These are phyloP conservation scores for Apantesis nais DNA, from an alignment of 2,888 invertebrate genomes.

Conservation along the genomic window DNA sequence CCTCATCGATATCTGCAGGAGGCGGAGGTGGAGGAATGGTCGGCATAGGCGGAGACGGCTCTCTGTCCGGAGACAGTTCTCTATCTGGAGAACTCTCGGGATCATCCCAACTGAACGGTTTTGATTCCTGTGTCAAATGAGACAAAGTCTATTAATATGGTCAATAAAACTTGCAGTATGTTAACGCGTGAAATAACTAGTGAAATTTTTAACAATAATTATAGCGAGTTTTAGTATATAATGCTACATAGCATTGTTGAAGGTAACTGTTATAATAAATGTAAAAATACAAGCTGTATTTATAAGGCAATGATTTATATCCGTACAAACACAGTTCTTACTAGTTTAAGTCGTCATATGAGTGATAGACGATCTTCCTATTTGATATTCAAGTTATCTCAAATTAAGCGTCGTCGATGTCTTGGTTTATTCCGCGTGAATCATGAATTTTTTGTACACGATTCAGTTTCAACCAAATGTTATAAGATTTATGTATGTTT, in stretches of 20 bases:
- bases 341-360: constrained; percentile 2
- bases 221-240: constrained; percentile 26
- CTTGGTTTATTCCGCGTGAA: constrained; percentile 25
- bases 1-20: constrained; percentile 79
- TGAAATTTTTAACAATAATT: constrained; percentile 29
- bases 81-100: constrained; percentile 67
- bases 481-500: constrained; percentile 23
- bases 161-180: constrained; percentile 3
- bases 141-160: neutral
- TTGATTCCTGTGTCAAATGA: constrained; percentile 63
- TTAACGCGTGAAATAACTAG: neutral
- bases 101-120: constrained; percentile 69
- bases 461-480: constrained; percentile 9
- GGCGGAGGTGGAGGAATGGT: constrained; percentile 91
- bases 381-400: constrained; percentile 10
- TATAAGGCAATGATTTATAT: constrained; percentile 8
- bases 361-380: constrained; percentile 13
- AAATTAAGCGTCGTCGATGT: constrained; percentile 10
- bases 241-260: constrained; percentile 29
- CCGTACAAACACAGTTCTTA: constrained; percentile 6
- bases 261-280: constrained; percentile 28
- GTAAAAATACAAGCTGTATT: constrained; percentile 15
- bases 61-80: constrained; percentile 84
- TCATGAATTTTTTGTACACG: constrained; percentile 5
- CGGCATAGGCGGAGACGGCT: constrained; percentile 92